Conservation (phyloP, 92 coral and sea anemone species). For the Parazoanthus swiftii region DNA sequence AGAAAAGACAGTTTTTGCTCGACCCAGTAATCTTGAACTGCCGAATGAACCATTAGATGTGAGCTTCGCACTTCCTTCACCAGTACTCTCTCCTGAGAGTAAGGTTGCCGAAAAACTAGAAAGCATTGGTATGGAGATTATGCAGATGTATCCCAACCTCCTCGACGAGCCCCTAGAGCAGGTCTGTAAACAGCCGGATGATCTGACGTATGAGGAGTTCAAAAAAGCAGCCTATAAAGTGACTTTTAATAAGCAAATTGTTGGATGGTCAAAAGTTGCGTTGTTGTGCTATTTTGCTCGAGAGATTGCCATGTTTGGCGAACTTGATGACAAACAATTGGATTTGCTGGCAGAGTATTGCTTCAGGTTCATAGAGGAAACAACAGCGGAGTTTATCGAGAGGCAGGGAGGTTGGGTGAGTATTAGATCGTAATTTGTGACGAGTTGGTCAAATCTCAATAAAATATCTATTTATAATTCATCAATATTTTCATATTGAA, state of each 20-base stretch:
- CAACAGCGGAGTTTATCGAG: slow-evolving; percentile 94
- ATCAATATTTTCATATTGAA: too few relatives aligned
- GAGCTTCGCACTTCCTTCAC: slow-evolving; percentile 64
- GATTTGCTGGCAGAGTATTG: slow-evolving; percentile 84
- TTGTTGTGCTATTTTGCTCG: slow-evolving; percentile 93
- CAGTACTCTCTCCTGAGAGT: slow-evolving; percentile 96
- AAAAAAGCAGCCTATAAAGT: slow-evolving; percentile 80
- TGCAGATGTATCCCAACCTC: slow-evolving; percentile 75
- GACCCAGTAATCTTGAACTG: slow-evolving; percentile 60
- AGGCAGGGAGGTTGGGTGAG: slow-evolving; percentile 99
- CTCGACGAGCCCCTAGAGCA: slow-evolving; percentile 80
- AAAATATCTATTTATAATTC: too few relatives aligned
- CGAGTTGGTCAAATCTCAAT: background rate
- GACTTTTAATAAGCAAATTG: slow-evolving; percentile 73
- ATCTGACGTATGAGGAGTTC: slow-evolving; percentile 82
- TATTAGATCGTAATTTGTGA: background rate
- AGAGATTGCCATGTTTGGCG: slow-evolving; percentile 80
- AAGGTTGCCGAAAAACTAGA: slow-evolving; percentile 92
- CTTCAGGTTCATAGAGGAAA: slow-evolving; percentile 84
- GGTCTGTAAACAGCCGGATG: slow-evolving; percentile 58
- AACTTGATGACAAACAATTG: slow-evolving; percentile 79
- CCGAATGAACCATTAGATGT: slow-evolving; percentile 40
- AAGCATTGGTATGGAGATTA: slow-evolving; percentile 81
- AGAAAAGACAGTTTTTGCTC: background rate
- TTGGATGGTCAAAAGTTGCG: slow-evolving; percentile 98